Base-by-base conservation (phyloP, 2,797 vertebrate species). In the Sebastes hubbsi region DNA sequence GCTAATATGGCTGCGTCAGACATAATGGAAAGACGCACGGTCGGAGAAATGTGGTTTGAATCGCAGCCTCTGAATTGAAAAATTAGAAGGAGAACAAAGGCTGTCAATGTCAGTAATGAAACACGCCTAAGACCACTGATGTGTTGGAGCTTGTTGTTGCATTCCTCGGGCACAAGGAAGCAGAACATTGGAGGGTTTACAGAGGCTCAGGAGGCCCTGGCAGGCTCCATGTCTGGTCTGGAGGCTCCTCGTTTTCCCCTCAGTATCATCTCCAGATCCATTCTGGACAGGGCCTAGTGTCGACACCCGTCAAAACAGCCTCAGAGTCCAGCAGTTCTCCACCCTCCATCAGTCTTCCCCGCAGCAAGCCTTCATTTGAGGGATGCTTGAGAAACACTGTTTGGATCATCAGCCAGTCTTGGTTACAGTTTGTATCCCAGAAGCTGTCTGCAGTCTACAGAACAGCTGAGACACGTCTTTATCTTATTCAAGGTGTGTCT, bases 131-230 rank as follows among this genome's bases (percentile, higher is more conserved):
- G 76, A 68, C 84, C 73, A 20, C 85, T 81, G 79, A 86, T 90
- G 85, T 83, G 70, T 80, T 87, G 72, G 82, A 79, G 74, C 85
- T 68, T 85, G 81, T 87, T 84, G 81, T 68, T 81, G 87, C 91
- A 93, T 92, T 93, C 89, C 90, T 91, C 49, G 32, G 74, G 77
- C 81, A 92, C 79, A 86, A 64, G 74, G 77, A 81, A 91, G 77
- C 86, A 88, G 87, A 90, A 89, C 82, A 82, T 87, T 87, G 84
- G 77, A 92, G 68, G 52, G 29, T 81, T 89, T 85, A 87, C 76
- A 84, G 69, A 78, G 76, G 68, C 52, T 76, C 78, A 69, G 84
- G 71, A 87, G 74, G 86, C 68, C 62, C 67, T 81, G 81, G 78
- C 72, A 87, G 81, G 78, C 85, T 89, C 69, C 73, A 60, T 3